These are phyloP conservation scores for Choloepus hoffmanni DNA, from an alignment of 2,113 vertebrate species.

Conservation along the genomic window DNA sequence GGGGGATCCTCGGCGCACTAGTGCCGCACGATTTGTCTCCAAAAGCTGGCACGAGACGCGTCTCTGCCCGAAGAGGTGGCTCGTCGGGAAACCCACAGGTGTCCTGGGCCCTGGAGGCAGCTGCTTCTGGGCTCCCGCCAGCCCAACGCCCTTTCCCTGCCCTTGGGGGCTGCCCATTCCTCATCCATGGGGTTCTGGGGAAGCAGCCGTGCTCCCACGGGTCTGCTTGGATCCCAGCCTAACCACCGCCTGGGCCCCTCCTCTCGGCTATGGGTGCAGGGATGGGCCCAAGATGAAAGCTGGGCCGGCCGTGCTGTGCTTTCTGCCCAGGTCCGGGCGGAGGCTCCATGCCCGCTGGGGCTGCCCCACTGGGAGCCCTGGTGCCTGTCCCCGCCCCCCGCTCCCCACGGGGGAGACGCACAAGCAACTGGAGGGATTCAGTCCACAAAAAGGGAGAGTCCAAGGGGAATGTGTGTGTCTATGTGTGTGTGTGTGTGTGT, in stretches of 20 bases:
- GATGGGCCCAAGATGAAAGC: neutral
- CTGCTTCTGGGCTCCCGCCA: neutral
- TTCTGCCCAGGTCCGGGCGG: neutral
- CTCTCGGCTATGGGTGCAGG: neutral
- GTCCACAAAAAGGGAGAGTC: neutral
- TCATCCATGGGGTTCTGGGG: neutral
- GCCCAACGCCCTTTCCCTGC: neutral
- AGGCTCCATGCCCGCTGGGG: rapidly evolving
- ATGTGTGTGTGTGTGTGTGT: neutral
- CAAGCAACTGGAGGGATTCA: rapidly evolving
- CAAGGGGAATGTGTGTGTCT: neutral
- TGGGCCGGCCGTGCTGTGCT: neutral
- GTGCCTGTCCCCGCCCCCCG: neutral
- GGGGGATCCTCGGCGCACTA: rapidly evolving
- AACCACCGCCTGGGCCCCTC: too few species aligned
- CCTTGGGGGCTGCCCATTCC: neutral
- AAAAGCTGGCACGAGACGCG: rapidly evolving
- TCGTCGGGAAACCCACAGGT: too few species aligned
- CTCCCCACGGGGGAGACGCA: neutral
- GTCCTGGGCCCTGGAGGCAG: neutral
- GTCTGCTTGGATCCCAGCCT: neutral
- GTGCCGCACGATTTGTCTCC: rapidly evolving
- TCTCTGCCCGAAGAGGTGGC: too few species aligned
- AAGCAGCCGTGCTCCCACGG: neutral
- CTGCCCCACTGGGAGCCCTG: neutral